Evolutionary conservation across 2,888 invertebrate genomes (phyloP).

Genomic region (Desoria tigrina): DNA sequence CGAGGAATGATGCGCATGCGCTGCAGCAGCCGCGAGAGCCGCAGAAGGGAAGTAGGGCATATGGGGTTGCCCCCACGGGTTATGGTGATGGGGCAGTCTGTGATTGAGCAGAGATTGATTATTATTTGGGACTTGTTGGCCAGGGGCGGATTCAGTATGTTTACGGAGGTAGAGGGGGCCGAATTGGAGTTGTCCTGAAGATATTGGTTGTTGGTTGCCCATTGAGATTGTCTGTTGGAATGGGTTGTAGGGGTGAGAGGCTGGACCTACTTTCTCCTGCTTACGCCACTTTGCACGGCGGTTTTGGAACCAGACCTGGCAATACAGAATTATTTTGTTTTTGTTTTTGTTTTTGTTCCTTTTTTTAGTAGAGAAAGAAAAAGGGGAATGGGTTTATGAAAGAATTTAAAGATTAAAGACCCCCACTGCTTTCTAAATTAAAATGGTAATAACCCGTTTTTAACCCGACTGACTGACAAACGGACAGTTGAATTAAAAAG

Average conservation of each 20-base stretch:
- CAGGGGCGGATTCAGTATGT: conserved; percentile 25
- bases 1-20: conserved; percentile 62
- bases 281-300: conserved; percentile 89
- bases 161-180: conserved; percentile 70
- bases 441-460: too few species aligned
- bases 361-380: conserved; percentile 10
- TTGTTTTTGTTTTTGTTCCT: too few species aligned
- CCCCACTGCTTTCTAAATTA: conserved; percentile 16
- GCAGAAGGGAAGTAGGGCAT: conserved; percentile 45
- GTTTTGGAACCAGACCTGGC: conserved; percentile 93
- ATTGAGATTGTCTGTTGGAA: conserved; percentile 63
- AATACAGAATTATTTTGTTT: too few species aligned
- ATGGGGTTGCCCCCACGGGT: conserved; percentile 43
- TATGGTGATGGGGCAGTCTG: conserved; percentile 62
- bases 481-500: too few species aligned
- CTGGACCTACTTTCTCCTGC: conserved; percentile 81
- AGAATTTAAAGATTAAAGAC: conserved; percentile 6
- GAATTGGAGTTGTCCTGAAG: conserved; percentile 70
- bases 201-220: conserved; percentile 63
- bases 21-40: conserved; percentile 61
- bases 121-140: conserved; percentile 56
- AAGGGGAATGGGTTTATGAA: background rate
- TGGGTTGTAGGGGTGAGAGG: conserved; percentile 86
- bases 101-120: conserved; percentile 55
- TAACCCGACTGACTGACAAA: too few species aligned